phyloP scores from a whole-genome alignment of 2,888 invertebrate genomes.

The Nomada goodeniana region DNA sequence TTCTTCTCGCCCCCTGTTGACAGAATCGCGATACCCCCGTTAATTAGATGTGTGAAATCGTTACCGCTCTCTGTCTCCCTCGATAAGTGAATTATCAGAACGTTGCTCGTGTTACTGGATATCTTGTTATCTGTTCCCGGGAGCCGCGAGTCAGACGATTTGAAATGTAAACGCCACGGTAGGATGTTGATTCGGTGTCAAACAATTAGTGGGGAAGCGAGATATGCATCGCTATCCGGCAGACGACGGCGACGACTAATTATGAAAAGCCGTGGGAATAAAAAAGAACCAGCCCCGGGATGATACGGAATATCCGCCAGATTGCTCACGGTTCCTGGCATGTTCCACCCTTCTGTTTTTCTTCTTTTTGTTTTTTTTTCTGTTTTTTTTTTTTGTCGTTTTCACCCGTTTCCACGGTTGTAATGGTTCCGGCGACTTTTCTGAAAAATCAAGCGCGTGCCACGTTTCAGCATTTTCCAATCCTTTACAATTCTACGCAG shows the following conservation, averaged over 20 bases:
- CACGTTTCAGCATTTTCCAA: too few species aligned
- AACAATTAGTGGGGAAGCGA: slow-evolving; percentile 53
- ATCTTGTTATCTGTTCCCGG: slow-evolving; percentile 50
- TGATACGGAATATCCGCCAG: not conserved
- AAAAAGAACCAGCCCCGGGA: not conserved
- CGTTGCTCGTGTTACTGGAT: slow-evolving; percentile 36
- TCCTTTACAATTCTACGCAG: too few species aligned
- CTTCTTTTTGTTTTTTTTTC: too few species aligned
- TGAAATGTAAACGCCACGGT: slow-evolving; percentile 46
- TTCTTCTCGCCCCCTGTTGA: not conserved
- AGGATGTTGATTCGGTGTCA: slow-evolving; percentile 57
- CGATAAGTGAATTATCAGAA: slow-evolving; percentile 55
- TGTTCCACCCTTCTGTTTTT: not conserved
- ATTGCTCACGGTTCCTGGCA: not conserved
- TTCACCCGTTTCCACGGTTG: too few species aligned
- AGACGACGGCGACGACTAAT: slow-evolving; percentile 30
- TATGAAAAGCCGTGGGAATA: slow-evolving; percentile 45
- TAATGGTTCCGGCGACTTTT: too few species aligned
- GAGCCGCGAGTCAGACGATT: slow-evolving; percentile 36
- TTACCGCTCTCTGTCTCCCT: not conserved
- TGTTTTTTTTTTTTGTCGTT: too few species aligned
- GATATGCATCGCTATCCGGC: slow-evolving; percentile 41
- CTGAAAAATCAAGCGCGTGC: too few species aligned
- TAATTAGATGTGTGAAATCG: slow-evolving; percentile 59
- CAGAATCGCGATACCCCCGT: slow-evolving; percentile 13